These are phyloP conservation scores for Diorhabda elongata DNA, from an alignment of 1,140 invertebrate genomes.

Conservation along the genomic window DNA sequence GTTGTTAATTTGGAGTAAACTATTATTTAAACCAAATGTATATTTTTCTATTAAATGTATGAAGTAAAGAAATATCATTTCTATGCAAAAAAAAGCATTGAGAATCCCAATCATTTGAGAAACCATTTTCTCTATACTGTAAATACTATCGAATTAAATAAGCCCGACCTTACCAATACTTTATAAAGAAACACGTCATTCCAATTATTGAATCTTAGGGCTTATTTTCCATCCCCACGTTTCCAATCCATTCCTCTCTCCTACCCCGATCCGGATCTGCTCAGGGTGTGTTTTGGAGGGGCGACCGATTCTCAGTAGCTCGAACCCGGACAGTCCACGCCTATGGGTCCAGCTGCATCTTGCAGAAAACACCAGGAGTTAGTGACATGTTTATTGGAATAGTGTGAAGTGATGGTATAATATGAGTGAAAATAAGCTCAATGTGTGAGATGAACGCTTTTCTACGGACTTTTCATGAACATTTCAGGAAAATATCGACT, in stretches of 20 bases:
- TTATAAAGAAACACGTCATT: neutral
- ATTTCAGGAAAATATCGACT: constrained; percentile 5
- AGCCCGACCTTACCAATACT: neutral
- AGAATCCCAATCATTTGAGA: too few relatives aligned
- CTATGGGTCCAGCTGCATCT: constrained; percentile 47
- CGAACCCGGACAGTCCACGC: constrained; percentile 47
- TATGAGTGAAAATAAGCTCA: constrained; percentile 30
- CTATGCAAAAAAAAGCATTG: too few relatives aligned
- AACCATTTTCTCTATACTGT: too few relatives aligned
- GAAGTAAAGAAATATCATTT: too few relatives aligned
- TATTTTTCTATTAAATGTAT: too few relatives aligned
- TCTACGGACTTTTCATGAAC: neutral
- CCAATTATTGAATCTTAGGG: neutral
- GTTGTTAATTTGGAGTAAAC: too few relatives aligned
- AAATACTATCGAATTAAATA: too few relatives aligned
- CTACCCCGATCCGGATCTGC: constrained; percentile 5
- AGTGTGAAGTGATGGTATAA: constrained; percentile 30
- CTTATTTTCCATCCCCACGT: neutral
- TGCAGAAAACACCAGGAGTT: constrained; percentile 37
- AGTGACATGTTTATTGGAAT: constrained; percentile 36
- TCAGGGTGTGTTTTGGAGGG: constrained; percentile 22
- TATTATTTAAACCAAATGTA: too few relatives aligned
- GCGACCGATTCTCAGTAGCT: constrained; percentile 38
- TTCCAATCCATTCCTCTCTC: neutral
- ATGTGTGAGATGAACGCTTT: constrained; percentile 38